Evolutionary conservation across 2,888 invertebrate species (phyloP).

Genomic region (Pilophorus perplexus): DNA sequence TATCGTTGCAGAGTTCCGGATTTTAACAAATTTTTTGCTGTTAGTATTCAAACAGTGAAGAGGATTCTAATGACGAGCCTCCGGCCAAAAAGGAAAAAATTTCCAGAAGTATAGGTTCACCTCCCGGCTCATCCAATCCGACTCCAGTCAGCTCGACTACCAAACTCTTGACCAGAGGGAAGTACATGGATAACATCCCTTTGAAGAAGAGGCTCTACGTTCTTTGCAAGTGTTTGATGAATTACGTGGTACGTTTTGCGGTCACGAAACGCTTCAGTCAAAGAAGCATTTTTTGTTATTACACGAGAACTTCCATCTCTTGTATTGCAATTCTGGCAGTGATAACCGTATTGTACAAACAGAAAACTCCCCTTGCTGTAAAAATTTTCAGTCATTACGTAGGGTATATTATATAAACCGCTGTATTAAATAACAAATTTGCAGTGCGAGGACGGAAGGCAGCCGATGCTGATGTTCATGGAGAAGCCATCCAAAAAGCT

Average conservation of each 20-base stretch:
- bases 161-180: constrained; percentile 53
- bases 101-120: neutral
- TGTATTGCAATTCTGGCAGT: too few species aligned
- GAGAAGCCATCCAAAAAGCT: constrained; percentile 92
- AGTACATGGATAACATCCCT: constrained; percentile 60
- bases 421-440: too few species aligned
- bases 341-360: too few species aligned
- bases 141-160: constrained; percentile 41
- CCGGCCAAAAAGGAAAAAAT: constrained; percentile 44
- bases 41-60: constrained; percentile 57
- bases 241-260: constrained; percentile 63
- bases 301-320: too few species aligned
- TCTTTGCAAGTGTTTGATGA: constrained; percentile 72
- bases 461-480: constrained; percentile 90
- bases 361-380: neutral
- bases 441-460: constrained; percentile 73
- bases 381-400: too few species aligned
- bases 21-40: neutral
- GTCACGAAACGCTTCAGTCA: too few species aligned
- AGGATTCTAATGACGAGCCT: constrained; percentile 54
- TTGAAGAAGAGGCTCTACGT: constrained; percentile 76
- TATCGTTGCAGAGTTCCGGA: too few species aligned
- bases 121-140: constrained; percentile 1
- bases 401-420: too few species aligned
- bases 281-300: too few species aligned